Base-by-base conservation (phyloP, 53 echinoderm and acorn worm genomes). In the Stichopus horrens region DNA sequence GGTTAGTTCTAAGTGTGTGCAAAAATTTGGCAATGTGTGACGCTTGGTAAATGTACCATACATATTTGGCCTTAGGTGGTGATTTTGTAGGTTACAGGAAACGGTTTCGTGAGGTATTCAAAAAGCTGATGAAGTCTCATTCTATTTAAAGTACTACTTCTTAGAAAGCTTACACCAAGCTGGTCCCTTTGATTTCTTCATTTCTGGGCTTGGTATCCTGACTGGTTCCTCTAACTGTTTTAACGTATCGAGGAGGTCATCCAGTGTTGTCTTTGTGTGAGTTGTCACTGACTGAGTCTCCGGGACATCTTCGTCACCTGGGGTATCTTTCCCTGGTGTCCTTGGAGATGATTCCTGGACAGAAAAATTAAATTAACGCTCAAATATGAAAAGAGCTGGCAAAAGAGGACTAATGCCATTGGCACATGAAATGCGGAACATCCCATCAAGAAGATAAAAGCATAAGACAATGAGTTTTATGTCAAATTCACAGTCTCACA, bases 171-270 rank as follows among this genome's bases (percentile, higher is more conserved):
- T 99, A 98, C 99, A 91, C 99, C 99, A 96, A 18, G 95, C 99
- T 20, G 99, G 99, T 92, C 97, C 97, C 89, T 97, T 97, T 19
- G 73, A 56, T 73, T 95, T 95, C 78, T 94, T 91, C 82, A 92
- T 93, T 6, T 92, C 91, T 21, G 94, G 92, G 74, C 90, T 93
- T 51, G 93, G 94, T 16, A 90, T 90, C 83, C 86, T 89, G 79
- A 95, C 99, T 51, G 99, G 99, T 86, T 99, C 99, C 85, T 99
- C 99, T 51, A 99, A 80, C 8, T 94, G 92, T 86, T 99, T 99
- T 7, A 99, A 83, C 6, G 99, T 99, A 76, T 95, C 99, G 13
- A 99, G 92, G 52, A 99, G 93, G 87, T 99, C 99, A 73, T 91
- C 96, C 7, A 99, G 86, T 21, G 99, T 99, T 5, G 99, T 99